These are phyloP conservation scores for Papilio elwesi DNA, from an alignment of 2,888 invertebrate genomes.

Conservation along the genomic window DNA sequence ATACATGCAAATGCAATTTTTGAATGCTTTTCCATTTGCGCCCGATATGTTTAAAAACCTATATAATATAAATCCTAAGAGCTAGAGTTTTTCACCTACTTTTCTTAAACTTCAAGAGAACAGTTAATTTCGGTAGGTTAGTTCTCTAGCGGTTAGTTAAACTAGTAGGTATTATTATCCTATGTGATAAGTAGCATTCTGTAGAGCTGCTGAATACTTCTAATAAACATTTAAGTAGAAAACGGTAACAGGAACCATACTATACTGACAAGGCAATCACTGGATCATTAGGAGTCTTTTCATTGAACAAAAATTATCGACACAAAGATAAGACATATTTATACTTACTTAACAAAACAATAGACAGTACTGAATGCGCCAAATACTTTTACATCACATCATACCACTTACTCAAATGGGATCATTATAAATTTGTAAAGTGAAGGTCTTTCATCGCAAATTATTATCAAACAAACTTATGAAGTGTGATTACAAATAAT, in stretches of 20 bases:
- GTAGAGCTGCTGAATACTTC: neutral
- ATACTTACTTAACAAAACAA: slow-evolving; percentile 7
- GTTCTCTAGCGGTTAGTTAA: too few relatives aligned
- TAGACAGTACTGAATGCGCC: neutral
- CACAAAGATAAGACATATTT: neutral
- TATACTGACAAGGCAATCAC: slow-evolving; percentile 11
- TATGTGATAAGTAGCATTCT: too few relatives aligned
- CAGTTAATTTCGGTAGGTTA: too few relatives aligned
- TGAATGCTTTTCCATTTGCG: slow-evolving; percentile 16
- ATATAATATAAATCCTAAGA: too few relatives aligned
- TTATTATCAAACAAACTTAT: slow-evolving; percentile 1
- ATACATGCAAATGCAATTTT: slow-evolving; percentile 25
- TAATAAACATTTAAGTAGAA: neutral
- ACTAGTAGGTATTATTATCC: too few relatives aligned
- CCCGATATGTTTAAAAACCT: too few relatives aligned
- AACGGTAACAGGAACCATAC: neutral
- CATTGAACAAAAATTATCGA: slow-evolving; percentile 5
- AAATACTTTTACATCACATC: neutral
- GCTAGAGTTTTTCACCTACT: too few relatives aligned
- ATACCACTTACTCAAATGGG: neutral
- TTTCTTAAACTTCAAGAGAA: too few relatives aligned
- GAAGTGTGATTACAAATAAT: neutral
- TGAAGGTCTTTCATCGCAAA: neutral
- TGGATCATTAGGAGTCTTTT: slow-evolving; percentile 10
- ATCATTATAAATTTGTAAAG: neutral